Evolutionary conservation across 92 coral and sea anemone species (phyloP).

Genomic region (Hydrozoanthus gracilis): DNA sequence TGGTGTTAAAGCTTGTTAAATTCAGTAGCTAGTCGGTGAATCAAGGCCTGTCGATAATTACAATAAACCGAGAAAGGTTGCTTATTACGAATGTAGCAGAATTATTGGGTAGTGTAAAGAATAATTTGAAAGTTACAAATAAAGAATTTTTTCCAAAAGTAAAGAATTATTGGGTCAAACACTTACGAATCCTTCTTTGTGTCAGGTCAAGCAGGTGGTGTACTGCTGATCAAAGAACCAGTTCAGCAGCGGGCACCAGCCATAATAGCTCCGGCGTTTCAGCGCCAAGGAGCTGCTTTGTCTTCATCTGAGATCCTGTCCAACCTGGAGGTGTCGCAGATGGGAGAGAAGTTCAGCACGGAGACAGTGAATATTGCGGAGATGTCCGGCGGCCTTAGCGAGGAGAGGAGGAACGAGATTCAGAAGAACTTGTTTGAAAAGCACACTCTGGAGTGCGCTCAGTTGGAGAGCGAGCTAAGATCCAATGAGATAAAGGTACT

Average conservation of each 20-base stretch:
- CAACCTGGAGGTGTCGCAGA: conserved; percentile 85
- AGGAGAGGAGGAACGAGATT: conserved; percentile 90
- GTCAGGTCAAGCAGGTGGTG: conserved; percentile 33
- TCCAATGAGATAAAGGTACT: conserved; percentile 83
- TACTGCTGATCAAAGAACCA: conserved; percentile 10
- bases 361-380: conserved; percentile 94
- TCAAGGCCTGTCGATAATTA: too few species aligned
- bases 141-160: too few species aligned
- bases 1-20: too few species aligned
- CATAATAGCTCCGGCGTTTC: conserved; percentile 20
- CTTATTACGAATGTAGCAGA: too few species aligned
- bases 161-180: neutral
- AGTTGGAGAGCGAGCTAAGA: conserved; percentile 89
- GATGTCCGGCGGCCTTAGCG: conserved; percentile 83
- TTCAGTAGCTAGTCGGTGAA: too few species aligned
- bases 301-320: conserved; percentile 87
- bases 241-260: conserved; percentile 3
- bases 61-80: too few species aligned
- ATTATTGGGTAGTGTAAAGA: too few species aligned
- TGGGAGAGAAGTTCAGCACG: conserved; percentile 95
- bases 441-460: conserved; percentile 97
- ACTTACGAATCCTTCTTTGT: neutral
- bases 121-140: too few species aligned
- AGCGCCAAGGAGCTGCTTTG: conserved; percentile 54
- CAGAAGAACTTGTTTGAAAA: conserved; percentile 88